Base-by-base conservation (phyloP, 2,113 vertebrate genomes). In the Artemisiospiza belli region DNA sequence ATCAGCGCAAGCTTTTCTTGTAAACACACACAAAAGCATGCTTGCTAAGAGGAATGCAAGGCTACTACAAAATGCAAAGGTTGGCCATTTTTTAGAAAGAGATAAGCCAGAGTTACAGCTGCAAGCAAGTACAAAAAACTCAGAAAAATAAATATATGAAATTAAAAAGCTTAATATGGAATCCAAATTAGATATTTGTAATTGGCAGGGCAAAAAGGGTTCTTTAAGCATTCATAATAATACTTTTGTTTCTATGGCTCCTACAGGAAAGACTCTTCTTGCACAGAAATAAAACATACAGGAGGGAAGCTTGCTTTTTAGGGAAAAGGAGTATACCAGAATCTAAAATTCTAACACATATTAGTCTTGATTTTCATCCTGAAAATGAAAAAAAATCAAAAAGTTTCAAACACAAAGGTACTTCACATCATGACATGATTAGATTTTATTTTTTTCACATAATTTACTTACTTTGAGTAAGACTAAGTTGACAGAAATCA, bases 401-500 rank as follows among this genome's bases (percentile, higher is more conserved):
- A 95, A 66, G 21, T 43, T 47, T 89, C 25, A 64, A 63, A 79
- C 54, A 73, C 57, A 64, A 5, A 30, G 37, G 31, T 62, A 83
- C 21, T 52, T 73, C 63, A 73, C 9, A 37, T 47, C 23, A 52
- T 41, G 21, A 24, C 31, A 41, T 57, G 24, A 81, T 67, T 33
- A 67, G 51, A 27, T 83, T 94, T 97, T 95, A 94, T 95, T 95
- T 82, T 82, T 84, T 64, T 41, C 67, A 90, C 10, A n/a, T 2
- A 1, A 73, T 83, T 92, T 73, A 15, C n/a, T 90, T 66, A 80
- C 30, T 88, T 73, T 28, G 11, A 79, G 17, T 93, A 83, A 92
- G 31, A 91, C 4, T 39, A 90, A 91, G 19, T 44, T 86, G 64
- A 63, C 31, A 93, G 68, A 83, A 52, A 33, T 52, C 30, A 75